Evolutionary conservation across 2,113 vertebrate species (phyloP).

Genomic region (Ophiodon elongatus): DNA sequence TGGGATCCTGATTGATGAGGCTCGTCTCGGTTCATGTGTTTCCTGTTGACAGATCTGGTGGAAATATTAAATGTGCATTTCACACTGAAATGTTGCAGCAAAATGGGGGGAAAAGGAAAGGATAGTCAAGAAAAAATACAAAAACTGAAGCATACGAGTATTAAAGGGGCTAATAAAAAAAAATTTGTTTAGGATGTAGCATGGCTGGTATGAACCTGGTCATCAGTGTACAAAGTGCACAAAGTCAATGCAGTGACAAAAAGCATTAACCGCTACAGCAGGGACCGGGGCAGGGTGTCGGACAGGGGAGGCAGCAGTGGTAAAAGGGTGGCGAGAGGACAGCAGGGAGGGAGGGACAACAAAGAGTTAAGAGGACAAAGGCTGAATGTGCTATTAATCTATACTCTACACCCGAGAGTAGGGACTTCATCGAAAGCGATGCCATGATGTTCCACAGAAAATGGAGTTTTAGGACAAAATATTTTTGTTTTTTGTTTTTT

Average conservation of each 20-base stretch:
- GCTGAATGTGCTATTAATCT: slow-evolving; percentile 9
- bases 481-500: too few relatives aligned
- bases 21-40: not conserved
- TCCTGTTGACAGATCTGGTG: not conserved
- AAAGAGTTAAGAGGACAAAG: slow-evolving; percentile 18
- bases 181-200: not conserved
- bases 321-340: slow-evolving; percentile 6
- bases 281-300: not conserved
- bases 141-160: not conserved
- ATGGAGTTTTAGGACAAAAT: not conserved
- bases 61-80: not conserved
- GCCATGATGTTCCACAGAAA: not conserved
- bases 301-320: not conserved
- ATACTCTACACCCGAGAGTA: not conserved
- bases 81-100: not conserved
- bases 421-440: not conserved
- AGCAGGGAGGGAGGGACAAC: slow-evolving; percentile 7
- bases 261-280: not conserved
- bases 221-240: not conserved
- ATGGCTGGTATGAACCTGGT: not conserved
- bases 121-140: not conserved
- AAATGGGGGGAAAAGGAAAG: not conserved
- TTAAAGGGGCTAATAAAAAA: slow-evolving; percentile 9
- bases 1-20: not conserved
- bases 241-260: not conserved